Conservation (phyloP, 2,797 vertebrate species). For the Gymnocypris eckloni region DNA sequence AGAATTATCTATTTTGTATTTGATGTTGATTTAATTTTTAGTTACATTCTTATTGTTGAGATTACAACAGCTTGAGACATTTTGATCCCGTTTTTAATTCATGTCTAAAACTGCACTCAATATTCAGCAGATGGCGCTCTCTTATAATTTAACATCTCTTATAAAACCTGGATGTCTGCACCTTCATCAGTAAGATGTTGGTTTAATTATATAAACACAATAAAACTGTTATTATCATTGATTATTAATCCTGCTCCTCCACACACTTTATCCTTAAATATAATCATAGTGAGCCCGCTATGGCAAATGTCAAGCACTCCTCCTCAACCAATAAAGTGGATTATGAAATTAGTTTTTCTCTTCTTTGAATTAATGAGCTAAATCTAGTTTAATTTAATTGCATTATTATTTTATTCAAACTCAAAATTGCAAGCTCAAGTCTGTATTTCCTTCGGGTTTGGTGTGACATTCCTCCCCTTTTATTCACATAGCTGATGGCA, state of each 20-base stretch:
- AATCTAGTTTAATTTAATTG: background rate
- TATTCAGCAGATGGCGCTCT: conserved; percentile 26
- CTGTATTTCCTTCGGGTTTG: background rate
- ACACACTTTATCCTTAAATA: background rate
- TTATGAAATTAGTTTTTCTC: background rate
- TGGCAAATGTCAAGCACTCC: background rate
- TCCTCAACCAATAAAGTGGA: background rate
- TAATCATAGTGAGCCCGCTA: background rate
- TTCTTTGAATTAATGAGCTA: background rate
- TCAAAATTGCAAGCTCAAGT: background rate
- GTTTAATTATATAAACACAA: background rate
- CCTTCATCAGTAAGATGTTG: background rate
- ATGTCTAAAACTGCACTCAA: background rate
- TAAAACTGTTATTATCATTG: background rate
- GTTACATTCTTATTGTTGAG: background rate
- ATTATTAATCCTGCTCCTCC: background rate
- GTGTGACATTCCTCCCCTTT: background rate
- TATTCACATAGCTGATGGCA: background rate
- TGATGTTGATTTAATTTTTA: background rate
- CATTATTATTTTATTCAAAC: background rate
- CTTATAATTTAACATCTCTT: background rate
- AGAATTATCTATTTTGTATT: background rate
- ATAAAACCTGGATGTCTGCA: background rate
- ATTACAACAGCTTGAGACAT: background rate
- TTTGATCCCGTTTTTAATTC: background rate